Evolutionary conservation across 92 coral and sea anemone genomes (phyloP), one percentile per base, ranked within the genome.

Genomic region (Bergia sp.): DNA sequence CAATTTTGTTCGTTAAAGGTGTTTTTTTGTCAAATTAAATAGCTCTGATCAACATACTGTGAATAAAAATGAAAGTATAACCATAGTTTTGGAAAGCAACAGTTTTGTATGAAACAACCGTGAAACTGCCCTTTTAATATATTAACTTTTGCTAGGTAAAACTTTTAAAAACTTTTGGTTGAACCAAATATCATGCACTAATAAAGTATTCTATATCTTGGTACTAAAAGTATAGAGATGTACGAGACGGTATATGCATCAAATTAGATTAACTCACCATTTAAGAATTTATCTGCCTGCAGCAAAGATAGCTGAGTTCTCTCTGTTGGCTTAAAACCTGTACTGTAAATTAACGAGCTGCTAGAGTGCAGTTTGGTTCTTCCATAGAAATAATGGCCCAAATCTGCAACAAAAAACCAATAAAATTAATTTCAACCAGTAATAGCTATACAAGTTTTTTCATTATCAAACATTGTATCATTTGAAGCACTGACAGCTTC

Each of bases 371-470:
- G 21, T 16, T 23, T 67, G 77, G 77, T 37, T 43, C 23, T 72
- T 36, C 87, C 87, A 44, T 45, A 69, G 79, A 67, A 84, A 55
- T 11, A 84, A 44, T 40, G 66, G 20, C 29, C 65, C 44, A 71
- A 20, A 29, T 45, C 87, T 84, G 29, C 45, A 84, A 40, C 8
- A 13, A 76, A 41, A 76, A 2, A 5, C 53, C 21, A 76, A 76
- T 36, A 76, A 12, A 74, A 39, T 76, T 40, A 41, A 18, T 5
- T 36, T 9, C 15, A 20, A 9, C 20, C 0, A 73, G 21, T 37
- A 73, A 1, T 38, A 39, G 20, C 12, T 71, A 36, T 36, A 6
- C 11, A 10, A 1, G n/a, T 13, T 73, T 5, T 16, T 61, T 3
- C 29, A 61, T 18, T 20, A 3, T 61, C 69, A 57, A 57, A 57